Base-by-base conservation (phyloP, 2,797 vertebrate species). In the Peromyscus melanophrys region DNA sequence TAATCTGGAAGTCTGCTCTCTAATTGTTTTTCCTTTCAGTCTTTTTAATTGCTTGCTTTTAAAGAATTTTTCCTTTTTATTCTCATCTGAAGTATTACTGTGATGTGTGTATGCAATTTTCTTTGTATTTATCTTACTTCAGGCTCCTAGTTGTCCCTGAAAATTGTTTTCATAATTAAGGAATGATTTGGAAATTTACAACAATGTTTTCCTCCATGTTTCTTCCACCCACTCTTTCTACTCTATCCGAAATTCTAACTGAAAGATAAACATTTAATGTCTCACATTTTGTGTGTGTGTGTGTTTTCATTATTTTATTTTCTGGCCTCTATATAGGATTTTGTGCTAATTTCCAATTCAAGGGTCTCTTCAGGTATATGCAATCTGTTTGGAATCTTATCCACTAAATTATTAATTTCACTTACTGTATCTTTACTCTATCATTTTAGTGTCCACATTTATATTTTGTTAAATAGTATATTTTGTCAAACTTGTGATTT, bases 161-260 rank as follows among this genome's bases (percentile, higher is more conserved):
- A 88, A 77, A 52, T 6, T 88, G 5, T 91, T 69, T 83, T 49
- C 4, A 87, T 80, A 80, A 80, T 52, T 93, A 49, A 61, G 31
- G 46, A 94, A 90, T 67, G 8, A 77, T n/a, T 90, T 91, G 10
- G 27, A 95, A 93, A 95, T 65, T 81, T 77, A 19, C 5, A 85
- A 31, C 7, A 13, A 31, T 73, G 12, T 21, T 4, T 90, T 71
- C 75, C 17, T 4, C 71, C 6, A 31, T 67, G 34, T 75, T 83
- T 85, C 37, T 88, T 95, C 57, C 57, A 7, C 73, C 40, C 37
- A 5, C 73, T 63, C 80, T 61, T 59, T 92, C 55, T 85, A 27
- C 78, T 93, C 37, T 90, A 65, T 10, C 52, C 92, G 57, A 91
- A 49, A 78, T 31, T 78, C 16, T 27, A 89, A 1, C 90, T 55